A percentile compares a stretch with the other conserved stretches of the same genome.
phyloP scores from a whole-genome alignment of 1,140 invertebrate species.

The Octopus sinensis region DNA sequence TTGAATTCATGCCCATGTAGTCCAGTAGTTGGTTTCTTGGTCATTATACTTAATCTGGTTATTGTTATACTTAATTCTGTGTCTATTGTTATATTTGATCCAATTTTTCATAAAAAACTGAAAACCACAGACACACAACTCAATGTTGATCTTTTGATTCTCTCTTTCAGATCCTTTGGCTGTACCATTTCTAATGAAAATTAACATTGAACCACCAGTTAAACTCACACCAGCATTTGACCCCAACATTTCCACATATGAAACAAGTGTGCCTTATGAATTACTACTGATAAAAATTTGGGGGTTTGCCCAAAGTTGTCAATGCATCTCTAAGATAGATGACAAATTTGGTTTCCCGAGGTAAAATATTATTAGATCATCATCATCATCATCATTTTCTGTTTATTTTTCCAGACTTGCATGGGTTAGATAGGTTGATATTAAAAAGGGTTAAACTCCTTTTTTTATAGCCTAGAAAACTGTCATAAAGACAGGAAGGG shows the following conservation, averaged over 20 bases:
- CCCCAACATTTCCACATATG: conserved; percentile 43
- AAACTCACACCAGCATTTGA: conserved; percentile 47
- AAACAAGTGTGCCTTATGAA: conserved; percentile 47
- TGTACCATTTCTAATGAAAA: conserved; percentile 43
- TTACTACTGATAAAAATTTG: conserved; percentile 45
- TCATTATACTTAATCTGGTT: too few relatives aligned
- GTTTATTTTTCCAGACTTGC: not conserved
- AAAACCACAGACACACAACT: too few relatives aligned
- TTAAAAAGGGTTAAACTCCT: not conserved
- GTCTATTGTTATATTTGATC: too few relatives aligned
- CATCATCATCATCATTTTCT: not conserved
- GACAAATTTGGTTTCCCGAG: conserved; percentile 49
- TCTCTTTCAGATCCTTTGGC: conserved; percentile 27
- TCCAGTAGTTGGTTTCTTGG: too few relatives aligned
- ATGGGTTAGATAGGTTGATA: not conserved
- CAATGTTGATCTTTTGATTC: not conserved
- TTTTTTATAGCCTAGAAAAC: not conserved
- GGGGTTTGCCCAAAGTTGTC: conserved; percentile 48
- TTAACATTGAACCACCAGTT: conserved; percentile 42
- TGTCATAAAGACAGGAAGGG: not conserved
- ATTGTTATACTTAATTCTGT: too few relatives aligned
- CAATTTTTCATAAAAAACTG: too few relatives aligned
- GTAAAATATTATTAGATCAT: conserved; percentile 34
- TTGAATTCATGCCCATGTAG: conserved; percentile 1
- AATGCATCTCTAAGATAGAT: conserved; percentile 51